These are phyloP conservation scores for Hemicentrotus pulcherrimus DNA, from an alignment of 35 echinoderm and acorn worm genomes.

Conservation along the genomic window DNA sequence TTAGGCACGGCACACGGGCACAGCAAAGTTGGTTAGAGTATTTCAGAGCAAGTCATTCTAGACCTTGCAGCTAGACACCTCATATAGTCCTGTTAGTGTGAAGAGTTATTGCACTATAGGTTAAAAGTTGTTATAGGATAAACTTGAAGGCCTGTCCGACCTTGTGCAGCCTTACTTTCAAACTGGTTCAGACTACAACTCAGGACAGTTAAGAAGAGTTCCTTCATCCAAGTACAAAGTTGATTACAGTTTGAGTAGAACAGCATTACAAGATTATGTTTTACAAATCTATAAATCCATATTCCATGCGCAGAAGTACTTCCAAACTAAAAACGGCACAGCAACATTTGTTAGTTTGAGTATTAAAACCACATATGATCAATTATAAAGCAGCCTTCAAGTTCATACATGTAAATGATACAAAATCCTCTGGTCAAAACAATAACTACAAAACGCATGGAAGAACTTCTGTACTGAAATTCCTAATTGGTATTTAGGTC, in stretches of 20 bases:
- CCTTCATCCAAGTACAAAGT: neutral
- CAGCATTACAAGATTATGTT: neutral
- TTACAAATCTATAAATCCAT: too few species aligned
- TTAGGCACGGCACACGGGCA: neutral
- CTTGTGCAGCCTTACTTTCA: neutral
- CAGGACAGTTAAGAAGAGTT: neutral
- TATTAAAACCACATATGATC: too few species aligned
- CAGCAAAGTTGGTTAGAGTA: neutral
- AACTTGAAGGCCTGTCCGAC: neutral
- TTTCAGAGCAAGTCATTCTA: neutral
- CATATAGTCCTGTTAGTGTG: too few species aligned
- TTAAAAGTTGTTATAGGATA: neutral
- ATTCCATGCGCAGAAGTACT: too few species aligned
- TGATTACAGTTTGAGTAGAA: neutral
- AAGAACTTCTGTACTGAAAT: too few species aligned
- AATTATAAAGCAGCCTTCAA: too few species aligned
- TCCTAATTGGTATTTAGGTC: too few species aligned
- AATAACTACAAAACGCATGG: too few species aligned
- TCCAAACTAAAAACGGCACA: too few species aligned
- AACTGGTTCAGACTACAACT: neutral
- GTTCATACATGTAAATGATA: too few species aligned
- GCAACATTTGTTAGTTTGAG: too few species aligned
- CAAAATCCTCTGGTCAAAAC: too few species aligned
- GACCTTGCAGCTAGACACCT: neutral
- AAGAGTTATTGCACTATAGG: neutral